Conservation (phyloP, 2,797 vertebrate genomes). For the Phyllotis vaccarum region DNA sequence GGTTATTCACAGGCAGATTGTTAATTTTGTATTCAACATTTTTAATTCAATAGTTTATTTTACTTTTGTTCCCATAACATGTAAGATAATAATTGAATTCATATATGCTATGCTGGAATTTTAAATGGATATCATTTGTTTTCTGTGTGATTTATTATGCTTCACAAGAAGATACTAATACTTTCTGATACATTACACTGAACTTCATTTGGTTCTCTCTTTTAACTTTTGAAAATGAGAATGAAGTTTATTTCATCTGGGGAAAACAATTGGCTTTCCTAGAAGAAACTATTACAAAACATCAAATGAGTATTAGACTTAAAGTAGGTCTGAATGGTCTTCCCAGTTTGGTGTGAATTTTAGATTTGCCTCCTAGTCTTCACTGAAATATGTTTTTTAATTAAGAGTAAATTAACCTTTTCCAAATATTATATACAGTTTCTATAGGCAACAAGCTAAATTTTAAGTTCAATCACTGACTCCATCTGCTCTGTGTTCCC, state of each 20-base stretch:
- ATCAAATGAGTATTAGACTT: conserved; percentile 51
- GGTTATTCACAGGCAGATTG: not conserved
- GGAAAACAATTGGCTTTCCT: conserved; percentile 59
- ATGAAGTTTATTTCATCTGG: conserved; percentile 17
- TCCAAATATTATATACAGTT: conserved; percentile 28
- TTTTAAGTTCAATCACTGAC: conserved; percentile 72
- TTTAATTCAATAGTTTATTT: conserved; percentile 59
- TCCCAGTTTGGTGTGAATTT: not conserved
- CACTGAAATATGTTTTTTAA: conserved; percentile 40
- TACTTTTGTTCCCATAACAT: conserved; percentile 3
- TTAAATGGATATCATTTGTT: conserved; percentile 67
- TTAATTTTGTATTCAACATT: conserved; percentile 62
- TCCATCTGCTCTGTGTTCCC: conserved; percentile 67
- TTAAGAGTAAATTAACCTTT: not conserved
- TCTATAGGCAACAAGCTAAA: conserved; percentile 65
- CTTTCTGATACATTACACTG: not conserved
- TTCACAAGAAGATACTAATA: not conserved
- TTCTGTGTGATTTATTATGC: conserved; percentile 40
- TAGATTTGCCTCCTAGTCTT: conserved; percentile 72
- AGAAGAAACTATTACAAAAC: conserved; percentile 21
- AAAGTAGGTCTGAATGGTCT: conserved; percentile 11
- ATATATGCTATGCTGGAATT: not conserved
- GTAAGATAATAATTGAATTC: not conserved
- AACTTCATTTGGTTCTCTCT: conserved; percentile 63
- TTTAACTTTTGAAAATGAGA: conserved; percentile 66